Evolutionary conservation across 2,113 vertebrate genomes (phyloP), one percentile per base, ranked within the genome.

Genomic region (Anoura caudifer): DNA sequence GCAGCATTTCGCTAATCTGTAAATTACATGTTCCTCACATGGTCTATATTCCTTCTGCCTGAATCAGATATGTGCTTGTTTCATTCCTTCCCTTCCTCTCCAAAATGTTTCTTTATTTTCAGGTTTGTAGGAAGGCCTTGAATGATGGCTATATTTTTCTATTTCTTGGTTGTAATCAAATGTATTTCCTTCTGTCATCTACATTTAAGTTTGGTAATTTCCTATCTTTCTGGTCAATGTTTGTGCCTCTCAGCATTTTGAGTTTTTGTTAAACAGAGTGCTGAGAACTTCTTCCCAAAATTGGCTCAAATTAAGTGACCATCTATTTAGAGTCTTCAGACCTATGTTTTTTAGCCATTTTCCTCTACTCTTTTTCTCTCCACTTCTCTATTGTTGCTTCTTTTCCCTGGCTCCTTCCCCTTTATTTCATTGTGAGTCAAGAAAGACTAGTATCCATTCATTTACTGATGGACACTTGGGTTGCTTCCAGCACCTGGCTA

Each of bases 91-190:
- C n/a, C 22, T 75, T 94, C 36, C 33, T 59, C 12, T 87, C 54
- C 33, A 94, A 79, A 83, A 85, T 47, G 14, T 94, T 67, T 70
- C 33, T 86, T 81, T 87, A 43, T 80, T 91, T 96, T 96, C 50
- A 50, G 11, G 50, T 86, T 56, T 93, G 7, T 47, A 31, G 65
- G 56, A 82, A 54, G 45, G 8, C 22, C 50, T 90, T 85, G 72
- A 45, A 50, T 59, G 45, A 87, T 79, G 26, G 41, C 41, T 92
- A 0, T 56, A 61, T 83, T 93, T 91, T 67, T 83, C 28, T 79
- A 65, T 28, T 24, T 80, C 14, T 50, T 85, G 9, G 8, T 47
- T 54, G 7, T 36, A 47, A 76, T 80, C 72, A 72, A 56, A 87
- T 82, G 38, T 91, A 43, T 87, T 31, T 79, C 41, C 47, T 3